A percentile compares a stretch with the other conserved stretches of the same genome.
These are phyloP conservation scores for Pampus argenteus DNA, from an alignment of 2,797 vertebrate species.

Conservation along the genomic window DNA sequence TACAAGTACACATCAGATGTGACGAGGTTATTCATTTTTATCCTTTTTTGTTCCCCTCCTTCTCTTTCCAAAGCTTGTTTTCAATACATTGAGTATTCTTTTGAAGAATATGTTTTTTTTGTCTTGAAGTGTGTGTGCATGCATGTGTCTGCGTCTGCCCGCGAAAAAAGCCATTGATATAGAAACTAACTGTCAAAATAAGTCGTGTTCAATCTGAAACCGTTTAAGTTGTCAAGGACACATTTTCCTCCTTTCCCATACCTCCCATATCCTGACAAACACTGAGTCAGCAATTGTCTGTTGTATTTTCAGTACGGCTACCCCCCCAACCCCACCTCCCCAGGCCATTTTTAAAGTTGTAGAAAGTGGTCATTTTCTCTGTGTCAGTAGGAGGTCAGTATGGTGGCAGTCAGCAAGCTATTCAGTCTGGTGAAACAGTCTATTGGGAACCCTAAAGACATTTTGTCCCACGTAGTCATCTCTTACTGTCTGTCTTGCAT, in stretches of 20 bases:
- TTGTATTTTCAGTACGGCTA: slow-evolving; percentile 67
- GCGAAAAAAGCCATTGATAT: slow-evolving; percentile 71
- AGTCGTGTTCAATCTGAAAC: slow-evolving; percentile 78
- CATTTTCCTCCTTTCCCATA: slow-evolving; percentile 70
- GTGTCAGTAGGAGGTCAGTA: slow-evolving; percentile 77
- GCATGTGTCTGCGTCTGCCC: slow-evolving; percentile 31
- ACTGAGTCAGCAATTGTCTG: slow-evolving; percentile 81
- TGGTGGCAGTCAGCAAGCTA: slow-evolving; percentile 72
- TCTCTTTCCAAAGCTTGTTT: slow-evolving; percentile 18
- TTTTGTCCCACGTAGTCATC: slow-evolving; percentile 58
- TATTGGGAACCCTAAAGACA: slow-evolving; percentile 68
- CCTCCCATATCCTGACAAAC: slow-evolving; percentile 78
- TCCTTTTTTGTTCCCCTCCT: background rate
- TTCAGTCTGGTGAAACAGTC: slow-evolving; percentile 66
- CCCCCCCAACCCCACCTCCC: slow-evolving; percentile 22
- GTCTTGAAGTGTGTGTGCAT: slow-evolving; percentile 26
- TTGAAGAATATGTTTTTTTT: slow-evolving; percentile 57
- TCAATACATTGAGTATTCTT: slow-evolving; percentile 31
- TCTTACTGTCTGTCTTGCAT: slow-evolving; percentile 49
- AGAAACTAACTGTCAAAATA: slow-evolving; percentile 80
- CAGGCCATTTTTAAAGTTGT: slow-evolving; percentile 75
- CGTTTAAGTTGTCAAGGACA: slow-evolving; percentile 82
- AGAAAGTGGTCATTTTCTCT: slow-evolving; percentile 80
- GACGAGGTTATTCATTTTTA: slow-evolving; percentile 31
- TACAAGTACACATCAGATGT: slow-evolving; percentile 21